Evolutionary conservation across 1,140 invertebrate species (phyloP), one percentile per base, ranked within the genome.

Genomic region (Bombus pyrosoma): DNA sequence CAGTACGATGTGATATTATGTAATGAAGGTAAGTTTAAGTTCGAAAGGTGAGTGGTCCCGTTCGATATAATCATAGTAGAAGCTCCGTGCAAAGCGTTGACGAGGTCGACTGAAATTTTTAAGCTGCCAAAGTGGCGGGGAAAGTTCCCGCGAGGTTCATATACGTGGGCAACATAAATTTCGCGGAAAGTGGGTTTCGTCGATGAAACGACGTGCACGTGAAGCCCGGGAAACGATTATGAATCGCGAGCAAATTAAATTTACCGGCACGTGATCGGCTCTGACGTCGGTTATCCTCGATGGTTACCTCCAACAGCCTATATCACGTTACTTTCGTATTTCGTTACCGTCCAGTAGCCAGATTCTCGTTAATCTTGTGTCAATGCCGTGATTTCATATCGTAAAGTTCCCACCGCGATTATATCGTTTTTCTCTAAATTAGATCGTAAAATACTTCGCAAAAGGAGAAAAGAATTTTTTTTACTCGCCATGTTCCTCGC

Each of bases 231-330:
- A n/a, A 71, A 71, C 69, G 69, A 71, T 71, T 71, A 71, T 71
- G 69, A 71, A 71, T 39, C 69, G 75, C 39, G 22, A 39, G 75
- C 39, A 75, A 75, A 75, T 75, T 75, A 75, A 75, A 75, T 75
- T 75, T 53, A 53, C 43, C 32, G 22, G 43, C 73, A 37, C 73
- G 47, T 75, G 47, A 75, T 75, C 43, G 43, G 39, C 69, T n/a
- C 37, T 71, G 69, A 71, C 69, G 28, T 71, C 69, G 39, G 39
- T 71, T 71, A 71, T 41, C 28, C 69, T 41, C 39, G 69, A 37
- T 41, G 69, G 69, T 41, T 71, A 71, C 25, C 69, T 41, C 69
- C 37, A 71, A 41, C 69, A 41, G 39, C 25, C 25, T 28, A 28
- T 71, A 71, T 71, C 39, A 10, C 34, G 69, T 71, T 41, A 71